These are phyloP conservation scores for Cololabis saira DNA, from an alignment of 2,113 vertebrate genomes.

Conservation along the genomic window DNA sequence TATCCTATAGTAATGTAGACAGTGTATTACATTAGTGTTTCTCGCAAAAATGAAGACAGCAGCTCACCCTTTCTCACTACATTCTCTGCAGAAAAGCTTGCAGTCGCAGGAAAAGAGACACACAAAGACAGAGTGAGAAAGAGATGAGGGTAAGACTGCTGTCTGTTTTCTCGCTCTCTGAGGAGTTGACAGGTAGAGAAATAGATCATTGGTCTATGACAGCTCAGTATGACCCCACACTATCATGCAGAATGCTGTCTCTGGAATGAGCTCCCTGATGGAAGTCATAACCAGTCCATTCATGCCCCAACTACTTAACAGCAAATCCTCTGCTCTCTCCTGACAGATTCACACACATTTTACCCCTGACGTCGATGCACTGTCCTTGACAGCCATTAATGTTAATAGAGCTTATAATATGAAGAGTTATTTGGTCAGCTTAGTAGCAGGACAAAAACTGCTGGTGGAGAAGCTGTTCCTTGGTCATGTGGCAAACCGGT, in stretches of 20 bases:
- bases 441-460: slow-evolving; percentile 54
- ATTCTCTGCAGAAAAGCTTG: slow-evolving; percentile 17
- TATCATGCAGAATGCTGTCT: slow-evolving; percentile 67
- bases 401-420: slow-evolving; percentile 67
- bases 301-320: slow-evolving; percentile 52
- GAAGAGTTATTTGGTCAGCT: slow-evolving; percentile 53
- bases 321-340: slow-evolving; percentile 54
- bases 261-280: slow-evolving; percentile 65
- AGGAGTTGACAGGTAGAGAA: slow-evolving; percentile 82
- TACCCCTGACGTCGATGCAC: slow-evolving; percentile 47
- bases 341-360: slow-evolving; percentile 55
- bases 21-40: too few species aligned
- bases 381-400: slow-evolving; percentile 73
- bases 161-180: slow-evolving; percentile 71
- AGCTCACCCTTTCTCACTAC: slow-evolving; percentile 51
- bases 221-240: slow-evolving; percentile 77
- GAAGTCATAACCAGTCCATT: slow-evolving; percentile 56
- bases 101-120: slow-evolving; percentile 19
- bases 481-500: slow-evolving; percentile 47
- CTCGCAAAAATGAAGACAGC: slow-evolving; percentile 13
- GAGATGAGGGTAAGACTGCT: slow-evolving; percentile 60
- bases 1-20: too few species aligned
- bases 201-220: slow-evolving; percentile 83
- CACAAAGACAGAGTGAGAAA: slow-evolving; percentile 9
- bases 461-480: slow-evolving; percentile 44